Conservation (phyloP, 1,140 invertebrate species). For the Anadara kagoshimensis region DNA sequence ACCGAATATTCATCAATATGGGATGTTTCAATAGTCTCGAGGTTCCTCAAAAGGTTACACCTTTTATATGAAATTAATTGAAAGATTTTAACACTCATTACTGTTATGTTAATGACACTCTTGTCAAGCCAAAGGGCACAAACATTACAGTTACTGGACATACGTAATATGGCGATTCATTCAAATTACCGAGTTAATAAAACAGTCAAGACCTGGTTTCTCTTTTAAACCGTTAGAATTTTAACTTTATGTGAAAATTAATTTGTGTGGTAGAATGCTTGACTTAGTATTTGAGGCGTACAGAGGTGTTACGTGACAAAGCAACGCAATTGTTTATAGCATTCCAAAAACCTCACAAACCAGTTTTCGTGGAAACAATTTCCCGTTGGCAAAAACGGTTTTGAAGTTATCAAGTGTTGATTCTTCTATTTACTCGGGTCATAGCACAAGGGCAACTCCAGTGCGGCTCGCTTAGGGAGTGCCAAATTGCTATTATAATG, state of each 20-base stretch:
- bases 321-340: neutral
- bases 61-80: slow-evolving; percentile 19
- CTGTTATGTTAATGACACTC: slow-evolving; percentile 22
- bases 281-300: slow-evolving; percentile 4
- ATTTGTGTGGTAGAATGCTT: slow-evolving; percentile 3
- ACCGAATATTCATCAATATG: slow-evolving; percentile 32
- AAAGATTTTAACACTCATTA: slow-evolving; percentile 33
- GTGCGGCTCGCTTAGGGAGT: slow-evolving; percentile 9
- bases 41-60: slow-evolving; percentile 18
- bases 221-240: neutral
- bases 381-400: slow-evolving; percentile 22
- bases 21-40: slow-evolving; percentile 42
- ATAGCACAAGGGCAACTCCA: slow-evolving; percentile 21
- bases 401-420: slow-evolving; percentile 19
- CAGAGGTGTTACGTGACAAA: neutral
- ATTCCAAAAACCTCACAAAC: slow-evolving; percentile 13
- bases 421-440: slow-evolving; percentile 19
- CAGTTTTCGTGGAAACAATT: slow-evolving; percentile 17
- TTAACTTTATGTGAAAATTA: neutral
- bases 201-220: no score
- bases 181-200: no score
- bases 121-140: slow-evolving; percentile 28
- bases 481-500: slow-evolving; percentile 18
- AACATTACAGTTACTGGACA: slow-evolving; percentile 27
- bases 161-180: slow-evolving; percentile 21